phyloP scores from a whole-genome alignment of 2,797 vertebrate genomes.

The Notolepis coatsorum region DNA sequence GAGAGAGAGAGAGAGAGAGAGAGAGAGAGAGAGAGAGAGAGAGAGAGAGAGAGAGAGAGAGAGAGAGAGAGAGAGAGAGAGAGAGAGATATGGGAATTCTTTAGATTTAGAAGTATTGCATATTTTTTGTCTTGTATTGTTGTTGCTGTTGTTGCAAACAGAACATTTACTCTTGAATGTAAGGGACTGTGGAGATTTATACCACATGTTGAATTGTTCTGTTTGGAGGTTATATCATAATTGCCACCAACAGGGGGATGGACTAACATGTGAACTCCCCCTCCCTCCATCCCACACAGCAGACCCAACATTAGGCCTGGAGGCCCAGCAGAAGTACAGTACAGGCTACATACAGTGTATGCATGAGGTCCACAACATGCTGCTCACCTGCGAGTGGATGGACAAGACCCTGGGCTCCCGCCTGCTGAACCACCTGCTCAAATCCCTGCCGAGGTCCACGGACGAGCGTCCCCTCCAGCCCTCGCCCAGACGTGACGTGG shows the following conservation, averaged over 20 bases:
- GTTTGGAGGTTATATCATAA: not conserved
- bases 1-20: too few relatives aligned
- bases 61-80: too few relatives aligned
- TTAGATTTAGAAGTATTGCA: too few relatives aligned
- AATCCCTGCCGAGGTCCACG: conserved; percentile 83
- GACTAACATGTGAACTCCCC: too few relatives aligned
- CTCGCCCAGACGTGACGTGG: conserved; percentile 31
- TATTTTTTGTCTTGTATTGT: too few relatives aligned
- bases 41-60: too few relatives aligned
- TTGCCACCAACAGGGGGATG: conserved; percentile 36
- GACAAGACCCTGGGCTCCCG: conserved; percentile 89
- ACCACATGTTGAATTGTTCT: not conserved
- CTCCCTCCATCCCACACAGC: conserved; percentile 35
- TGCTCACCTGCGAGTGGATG: conserved; percentile 92
- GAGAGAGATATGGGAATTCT: too few relatives aligned
- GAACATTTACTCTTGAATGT: not conserved
- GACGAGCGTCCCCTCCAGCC: conserved; percentile 62
- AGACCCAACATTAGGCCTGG: conserved; percentile 80
- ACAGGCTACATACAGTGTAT: conserved; percentile 93
- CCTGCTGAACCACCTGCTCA: conserved; percentile 88
- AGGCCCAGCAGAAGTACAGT: conserved; percentile 90
- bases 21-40: too few relatives aligned
- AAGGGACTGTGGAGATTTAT: not conserved
- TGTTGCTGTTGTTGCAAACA: not conserved
- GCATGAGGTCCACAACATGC: conserved; percentile 91